phyloP scores from a whole-genome alignment of 1,140 invertebrate species.

The Batillaria attramentaria region DNA sequence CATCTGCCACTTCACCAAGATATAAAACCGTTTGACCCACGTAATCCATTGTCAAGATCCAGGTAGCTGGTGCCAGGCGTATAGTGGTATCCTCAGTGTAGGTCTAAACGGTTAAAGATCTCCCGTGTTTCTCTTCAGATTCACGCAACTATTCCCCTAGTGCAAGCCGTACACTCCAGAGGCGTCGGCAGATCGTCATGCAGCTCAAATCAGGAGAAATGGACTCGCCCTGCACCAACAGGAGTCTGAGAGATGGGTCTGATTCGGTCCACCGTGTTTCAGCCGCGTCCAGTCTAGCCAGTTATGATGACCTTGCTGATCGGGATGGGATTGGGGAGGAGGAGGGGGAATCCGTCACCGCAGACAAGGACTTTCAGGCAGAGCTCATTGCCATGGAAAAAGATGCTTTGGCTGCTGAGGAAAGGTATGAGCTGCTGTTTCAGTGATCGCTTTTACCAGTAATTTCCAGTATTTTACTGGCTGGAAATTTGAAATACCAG shows the following conservation, averaged over 20 bases:
- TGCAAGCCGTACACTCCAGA: background rate
- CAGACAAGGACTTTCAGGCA: background rate
- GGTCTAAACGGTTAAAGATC: conserved; percentile 25
- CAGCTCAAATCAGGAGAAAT: background rate
- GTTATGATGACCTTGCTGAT: too few species aligned
- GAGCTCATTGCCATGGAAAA: background rate
- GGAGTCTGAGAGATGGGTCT: background rate
- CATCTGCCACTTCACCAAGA: too few species aligned
- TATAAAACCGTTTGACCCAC: too few species aligned
- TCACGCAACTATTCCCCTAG: background rate
- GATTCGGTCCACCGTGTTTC: conserved; percentile 10
- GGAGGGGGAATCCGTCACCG: background rate
- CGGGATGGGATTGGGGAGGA: background rate
- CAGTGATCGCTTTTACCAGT: too few species aligned
- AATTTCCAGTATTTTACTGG: too few species aligned
- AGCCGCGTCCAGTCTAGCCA: background rate
- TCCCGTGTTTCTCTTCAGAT: conserved; percentile 35
- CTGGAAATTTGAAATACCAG: too few species aligned
- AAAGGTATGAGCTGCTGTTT: too few species aligned
- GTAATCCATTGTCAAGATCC: too few species aligned
- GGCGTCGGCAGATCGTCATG: conserved; percentile 8
- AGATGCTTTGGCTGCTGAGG: too few species aligned
- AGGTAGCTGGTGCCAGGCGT: too few species aligned
- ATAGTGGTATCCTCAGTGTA: background rate
- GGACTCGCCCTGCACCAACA: background rate